Evolutionary conservation across 2,888 invertebrate genomes (phyloP), one percentile per base, ranked within the genome.

Genomic region (Drosophila engyochracea): DNA sequence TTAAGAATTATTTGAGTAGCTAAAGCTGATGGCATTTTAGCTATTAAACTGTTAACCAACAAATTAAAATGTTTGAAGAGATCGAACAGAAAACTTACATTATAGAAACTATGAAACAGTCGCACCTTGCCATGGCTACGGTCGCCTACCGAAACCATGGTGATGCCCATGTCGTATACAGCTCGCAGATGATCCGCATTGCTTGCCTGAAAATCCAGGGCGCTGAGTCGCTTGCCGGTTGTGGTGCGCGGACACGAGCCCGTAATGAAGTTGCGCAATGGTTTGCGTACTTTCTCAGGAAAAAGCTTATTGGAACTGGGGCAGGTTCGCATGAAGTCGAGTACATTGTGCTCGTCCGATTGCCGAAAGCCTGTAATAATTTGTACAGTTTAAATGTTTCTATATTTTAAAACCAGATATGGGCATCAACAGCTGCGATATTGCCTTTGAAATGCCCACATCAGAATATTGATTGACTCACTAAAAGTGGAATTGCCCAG

Each of bases 141-240:
- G 93, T 99, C 98, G 22, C 96, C 95, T 92, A 98, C 94, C 0
- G 97, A 97, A 75, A 98, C 95, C 85, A 99, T 96, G 67, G 97
- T 96, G 91, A 99, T 99, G 74, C 99, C 99, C 98, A 99, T 99
- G 92, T 97, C 96, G 70, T 96, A 96, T 79, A 99, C 95, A 78
- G 97, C 95, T 92, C 96, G 96, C 82, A 98, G 94, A 94, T 99
- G 99, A 64, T 98, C 96, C 66, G 97, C 95, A 94, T 99, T 98
- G 87, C 96, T 96, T 68, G 97, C 96, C 89, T 95, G 96, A 91
- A 97, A 96, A 79, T 96, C 96, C n/a, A 95, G 92, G 9, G 97
- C 97, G 25, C 95, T 94, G 59, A 96, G 94, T 57, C 96, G 94
- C 76, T 95, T 96, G 0, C 94, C 95, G 22, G 93, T 91, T 14